These are phyloP conservation scores for Andrena haemorrhoa DNA, from an alignment of 2,888 invertebrate genomes.

Conservation along the genomic window DNA sequence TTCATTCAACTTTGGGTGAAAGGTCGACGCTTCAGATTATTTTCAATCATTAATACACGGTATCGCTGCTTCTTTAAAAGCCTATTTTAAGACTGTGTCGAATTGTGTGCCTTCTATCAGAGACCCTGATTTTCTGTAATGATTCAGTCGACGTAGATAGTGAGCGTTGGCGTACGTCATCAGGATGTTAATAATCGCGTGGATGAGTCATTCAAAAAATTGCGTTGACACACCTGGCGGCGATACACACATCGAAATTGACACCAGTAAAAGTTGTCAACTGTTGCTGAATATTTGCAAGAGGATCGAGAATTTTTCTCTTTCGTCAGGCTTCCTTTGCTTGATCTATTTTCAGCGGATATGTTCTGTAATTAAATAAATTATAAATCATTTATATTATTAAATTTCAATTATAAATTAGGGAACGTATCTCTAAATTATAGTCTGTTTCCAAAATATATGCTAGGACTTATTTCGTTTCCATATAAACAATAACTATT, in stretches of 20 bases:
- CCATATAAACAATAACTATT: not conserved
- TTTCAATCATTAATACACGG: not conserved
- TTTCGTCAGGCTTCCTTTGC: not conserved
- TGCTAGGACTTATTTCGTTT: not conserved
- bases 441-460: not conserved
- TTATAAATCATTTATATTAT: too few relatives aligned
- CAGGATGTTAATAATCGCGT: not conserved
- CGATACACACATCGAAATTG: not conserved
- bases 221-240: not conserved
- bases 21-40: not conserved
- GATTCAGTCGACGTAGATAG: not conserved
- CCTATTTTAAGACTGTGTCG: not conserved
- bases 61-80: not conserved
- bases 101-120: too few relatives aligned
- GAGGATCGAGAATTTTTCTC: not conserved
- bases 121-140: too few relatives aligned
- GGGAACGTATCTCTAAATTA: not conserved
- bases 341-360: not conserved
- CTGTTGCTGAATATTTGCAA: not conserved
- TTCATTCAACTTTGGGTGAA: not conserved
- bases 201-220: conserved; percentile 26
- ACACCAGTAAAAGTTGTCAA: not conserved
- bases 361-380: not conserved
- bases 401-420: too few relatives aligned
- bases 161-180: not conserved